Evolutionary conservation across 2,797 vertebrate species (phyloP).

Genomic region (Salarias fasciatus): DNA sequence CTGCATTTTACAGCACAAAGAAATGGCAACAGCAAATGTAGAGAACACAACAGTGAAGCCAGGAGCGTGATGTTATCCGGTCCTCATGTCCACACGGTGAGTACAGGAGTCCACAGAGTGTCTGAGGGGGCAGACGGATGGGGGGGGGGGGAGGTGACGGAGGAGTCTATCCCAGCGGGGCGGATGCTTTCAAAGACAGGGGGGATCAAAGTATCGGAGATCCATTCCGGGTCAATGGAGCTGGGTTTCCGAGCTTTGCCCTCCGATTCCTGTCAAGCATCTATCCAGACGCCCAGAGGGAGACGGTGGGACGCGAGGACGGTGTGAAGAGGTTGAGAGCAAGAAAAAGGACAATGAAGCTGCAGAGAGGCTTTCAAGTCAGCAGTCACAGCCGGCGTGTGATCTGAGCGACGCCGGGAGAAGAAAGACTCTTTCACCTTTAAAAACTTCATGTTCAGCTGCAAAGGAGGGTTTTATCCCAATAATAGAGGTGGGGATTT

Average conservation of each 20-base stretch:
- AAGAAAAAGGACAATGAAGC: not conserved
- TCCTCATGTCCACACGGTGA: constrained; percentile 2
- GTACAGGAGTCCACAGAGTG: constrained; percentile 10
- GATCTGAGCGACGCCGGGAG: not conserved
- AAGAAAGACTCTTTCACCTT: not conserved
- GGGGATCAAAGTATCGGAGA: constrained; percentile 56
- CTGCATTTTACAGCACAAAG: too few species aligned
- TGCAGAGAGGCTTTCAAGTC: too few species aligned
- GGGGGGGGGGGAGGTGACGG: constrained; percentile 9
- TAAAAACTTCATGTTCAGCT: not conserved
- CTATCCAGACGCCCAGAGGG: constrained; percentile 30
- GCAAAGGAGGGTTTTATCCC: too few species aligned
- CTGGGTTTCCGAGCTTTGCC: constrained; percentile 28
- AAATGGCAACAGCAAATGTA: too few species aligned
- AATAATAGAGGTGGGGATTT: too few species aligned
- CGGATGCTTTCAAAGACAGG: constrained; percentile 36
- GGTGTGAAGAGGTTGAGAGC: too few species aligned
- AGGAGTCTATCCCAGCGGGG: constrained; percentile 23
- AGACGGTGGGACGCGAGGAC: not conserved
- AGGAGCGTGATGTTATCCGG: too few species aligned
- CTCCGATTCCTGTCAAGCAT: constrained; percentile 48
- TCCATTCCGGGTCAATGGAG: constrained; percentile 57
- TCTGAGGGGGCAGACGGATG: constrained; percentile 16
- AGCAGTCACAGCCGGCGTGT: too few species aligned
- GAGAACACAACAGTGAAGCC: too few species aligned